A percentile compares a stretch with the other conserved stretches of the same genome.
phyloP scores from a whole-genome alignment of 92 coral and sea anemone genomes.

The Heteractis magnifica region DNA sequence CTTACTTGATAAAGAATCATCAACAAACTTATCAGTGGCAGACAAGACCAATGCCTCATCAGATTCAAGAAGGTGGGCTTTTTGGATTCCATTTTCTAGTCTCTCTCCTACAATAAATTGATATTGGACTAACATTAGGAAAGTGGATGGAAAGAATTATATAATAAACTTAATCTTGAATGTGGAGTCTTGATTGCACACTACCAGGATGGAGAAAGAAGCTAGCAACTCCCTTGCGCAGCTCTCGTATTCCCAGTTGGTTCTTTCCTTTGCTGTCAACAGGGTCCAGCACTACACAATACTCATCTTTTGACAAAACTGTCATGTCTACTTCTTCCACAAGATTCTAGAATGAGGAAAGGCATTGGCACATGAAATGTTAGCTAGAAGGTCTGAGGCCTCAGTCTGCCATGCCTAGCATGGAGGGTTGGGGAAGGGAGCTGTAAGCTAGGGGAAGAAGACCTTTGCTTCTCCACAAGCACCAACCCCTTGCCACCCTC shows the following conservation, averaged over 20 bases:
- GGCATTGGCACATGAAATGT: neutral
- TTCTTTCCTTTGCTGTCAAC: constrained; percentile 79
- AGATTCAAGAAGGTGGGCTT: constrained; percentile 69
- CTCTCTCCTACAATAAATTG: constrained; percentile 62
- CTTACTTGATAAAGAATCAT: constrained; percentile 57
- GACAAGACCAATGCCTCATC: constrained; percentile 93
- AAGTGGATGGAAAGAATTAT: neutral
- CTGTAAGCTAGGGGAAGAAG: too few relatives aligned
- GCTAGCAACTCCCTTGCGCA: constrained; percentile 66
- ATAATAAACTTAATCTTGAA: neutral
- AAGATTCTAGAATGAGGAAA: constrained; percentile 50
- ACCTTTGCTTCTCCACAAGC: too few relatives aligned
- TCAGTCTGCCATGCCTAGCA: too few relatives aligned
- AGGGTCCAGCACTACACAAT: constrained; percentile 84
- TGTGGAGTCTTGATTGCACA: neutral
- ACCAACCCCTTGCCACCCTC: too few relatives aligned
- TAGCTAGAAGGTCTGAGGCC: neutral
- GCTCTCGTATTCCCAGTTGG: constrained; percentile 81
- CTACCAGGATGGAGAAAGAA: constrained; percentile 93
- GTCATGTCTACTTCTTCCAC: constrained; percentile 67
- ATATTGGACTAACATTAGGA: neutral
- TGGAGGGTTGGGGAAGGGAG: too few relatives aligned
- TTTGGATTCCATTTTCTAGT: constrained; percentile 82
- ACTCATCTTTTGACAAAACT: constrained; percentile 70
- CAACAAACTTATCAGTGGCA: constrained; percentile 74